Percentiles rank a stretch among this genome's conserved stretches.
Conservation (phyloP, 2,888 invertebrate genomes). For the Chymomyza caudatula region DNA sequence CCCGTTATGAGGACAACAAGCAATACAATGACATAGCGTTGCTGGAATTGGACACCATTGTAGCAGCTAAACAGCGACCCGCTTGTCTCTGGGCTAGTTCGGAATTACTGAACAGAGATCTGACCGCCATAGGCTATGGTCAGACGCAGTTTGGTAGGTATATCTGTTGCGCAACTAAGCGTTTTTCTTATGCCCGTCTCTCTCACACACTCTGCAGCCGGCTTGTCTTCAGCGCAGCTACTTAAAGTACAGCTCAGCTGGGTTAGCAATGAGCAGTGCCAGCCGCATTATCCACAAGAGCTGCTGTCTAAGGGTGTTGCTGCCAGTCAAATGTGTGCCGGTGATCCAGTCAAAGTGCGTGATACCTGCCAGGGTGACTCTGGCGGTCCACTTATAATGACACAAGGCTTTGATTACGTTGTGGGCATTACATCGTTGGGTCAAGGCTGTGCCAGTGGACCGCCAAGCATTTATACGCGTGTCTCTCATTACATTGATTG, state of each 20-base stretch:
- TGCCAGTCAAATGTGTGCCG: conserved; percentile 48
- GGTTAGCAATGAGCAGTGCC: conserved; percentile 29
- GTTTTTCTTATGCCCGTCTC: too few relatives aligned
- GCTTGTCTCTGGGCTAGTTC: conserved; percentile 7
- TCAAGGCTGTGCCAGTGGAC: conserved; percentile 63
- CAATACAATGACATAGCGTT: conserved; percentile 49
- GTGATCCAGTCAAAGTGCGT: conserved; percentile 30
- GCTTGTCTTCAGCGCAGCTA: conserved; percentile 43
- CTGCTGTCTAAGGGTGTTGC: conserved; percentile 32
- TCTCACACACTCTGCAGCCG: conserved; percentile 17
- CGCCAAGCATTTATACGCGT: conserved; percentile 67
- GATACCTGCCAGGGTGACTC: conserved; percentile 66
- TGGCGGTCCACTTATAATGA: conserved; percentile 49
- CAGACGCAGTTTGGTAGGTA: conserved; percentile 37
- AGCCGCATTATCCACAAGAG: conserved; percentile 26
- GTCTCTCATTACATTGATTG: conserved; percentile 67
- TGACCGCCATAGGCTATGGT: conserved; percentile 47
- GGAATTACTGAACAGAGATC: conserved; percentile 29
- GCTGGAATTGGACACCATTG: conserved; percentile 41
- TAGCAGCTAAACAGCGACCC: not conserved
- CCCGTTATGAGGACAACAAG: conserved; percentile 26
- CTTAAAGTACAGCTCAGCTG: conserved; percentile 43
- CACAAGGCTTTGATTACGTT: not conserved
- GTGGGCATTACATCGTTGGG: conserved; percentile 64
- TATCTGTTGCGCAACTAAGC: too few relatives aligned